Conservation (phyloP, 2,113 vertebrate genomes). For the Jaculus jaculus region DNA sequence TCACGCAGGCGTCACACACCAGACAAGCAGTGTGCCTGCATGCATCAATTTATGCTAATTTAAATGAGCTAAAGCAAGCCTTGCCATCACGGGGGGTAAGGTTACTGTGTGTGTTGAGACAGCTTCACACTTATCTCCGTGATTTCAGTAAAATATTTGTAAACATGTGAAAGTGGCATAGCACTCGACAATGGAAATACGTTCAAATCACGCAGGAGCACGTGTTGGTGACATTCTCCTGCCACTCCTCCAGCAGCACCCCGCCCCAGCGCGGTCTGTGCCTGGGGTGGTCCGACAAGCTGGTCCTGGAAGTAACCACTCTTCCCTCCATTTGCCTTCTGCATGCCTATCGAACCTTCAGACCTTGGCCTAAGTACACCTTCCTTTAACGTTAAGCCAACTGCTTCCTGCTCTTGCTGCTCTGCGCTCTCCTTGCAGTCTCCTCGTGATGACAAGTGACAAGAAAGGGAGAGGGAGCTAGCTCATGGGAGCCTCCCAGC, state of each 20-base stretch:
- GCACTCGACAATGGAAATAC: background rate
- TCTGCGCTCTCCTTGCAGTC: too few relatives aligned
- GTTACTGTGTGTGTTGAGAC: background rate
- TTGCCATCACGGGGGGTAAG: background rate
- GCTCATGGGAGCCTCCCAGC: background rate
- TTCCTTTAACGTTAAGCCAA: too few relatives aligned
- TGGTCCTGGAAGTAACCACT: too few relatives aligned
- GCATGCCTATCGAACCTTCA: too few relatives aligned
- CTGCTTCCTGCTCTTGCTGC: background rate
- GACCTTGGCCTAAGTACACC: background rate
- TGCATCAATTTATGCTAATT: background rate
- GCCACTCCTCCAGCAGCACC: background rate
- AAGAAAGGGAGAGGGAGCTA: background rate
- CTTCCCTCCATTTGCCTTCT: background rate
- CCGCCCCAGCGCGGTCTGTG: background rate
- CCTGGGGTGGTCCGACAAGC: background rate
- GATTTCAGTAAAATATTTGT: background rate
- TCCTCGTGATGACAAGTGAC: background rate
- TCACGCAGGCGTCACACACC: background rate
- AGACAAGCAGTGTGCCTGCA: too few relatives aligned
- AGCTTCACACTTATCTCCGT: too few relatives aligned
- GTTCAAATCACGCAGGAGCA: background rate
- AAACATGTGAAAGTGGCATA: background rate
- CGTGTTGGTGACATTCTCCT: too few relatives aligned
- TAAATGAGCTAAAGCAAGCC: background rate